A percentile compares a stretch with the other conserved stretches of the same genome.
Evolutionary conservation across 2,797 vertebrate genomes (phyloP).

Genomic region (Spizella passerina): DNA sequence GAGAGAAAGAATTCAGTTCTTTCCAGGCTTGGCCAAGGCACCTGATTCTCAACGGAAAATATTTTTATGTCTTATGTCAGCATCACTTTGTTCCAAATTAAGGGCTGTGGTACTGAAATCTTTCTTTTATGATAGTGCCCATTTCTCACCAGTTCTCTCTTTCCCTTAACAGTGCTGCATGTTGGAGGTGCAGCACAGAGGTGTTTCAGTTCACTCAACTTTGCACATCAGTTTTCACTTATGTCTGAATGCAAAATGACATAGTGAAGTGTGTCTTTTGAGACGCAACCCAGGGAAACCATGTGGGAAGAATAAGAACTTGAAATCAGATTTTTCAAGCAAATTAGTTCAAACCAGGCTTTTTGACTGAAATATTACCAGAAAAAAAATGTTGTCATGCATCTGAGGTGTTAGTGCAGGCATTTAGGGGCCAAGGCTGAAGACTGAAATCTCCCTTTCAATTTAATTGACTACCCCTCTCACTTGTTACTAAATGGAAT

Average conservation of each 20-base stretch:
- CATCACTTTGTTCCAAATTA: conserved; percentile 8
- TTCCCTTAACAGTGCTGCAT: neutral
- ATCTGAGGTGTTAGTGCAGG: neutral
- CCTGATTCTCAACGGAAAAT: conserved; percentile 26
- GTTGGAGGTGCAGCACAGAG: neutral
- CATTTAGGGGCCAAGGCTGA: neutral
- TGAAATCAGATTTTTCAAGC: neutral
- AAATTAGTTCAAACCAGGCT: neutral
- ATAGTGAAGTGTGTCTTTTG: neutral
- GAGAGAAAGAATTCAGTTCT: conserved; percentile 1
- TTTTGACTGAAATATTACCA: neutral
- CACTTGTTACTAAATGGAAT: neutral
- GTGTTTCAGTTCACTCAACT: neutral
- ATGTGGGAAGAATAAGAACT: neutral
- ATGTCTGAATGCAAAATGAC: neutral
- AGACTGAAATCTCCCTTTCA: neutral
- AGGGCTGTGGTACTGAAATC: neutral
- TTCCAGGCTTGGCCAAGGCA: neutral
- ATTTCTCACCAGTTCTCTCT: neutral
- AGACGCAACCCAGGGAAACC: neutral
- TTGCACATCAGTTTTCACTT: neutral
- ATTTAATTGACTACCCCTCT: neutral
- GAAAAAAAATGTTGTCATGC: neutral
- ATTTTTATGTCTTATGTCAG: conserved; percentile 10
- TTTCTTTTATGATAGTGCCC: neutral